Percentiles rank a stretch among this genome's conserved stretches.
phyloP scores from a whole-genome alignment of 1,140 invertebrate species.

The Leptopilina boulardi region DNA sequence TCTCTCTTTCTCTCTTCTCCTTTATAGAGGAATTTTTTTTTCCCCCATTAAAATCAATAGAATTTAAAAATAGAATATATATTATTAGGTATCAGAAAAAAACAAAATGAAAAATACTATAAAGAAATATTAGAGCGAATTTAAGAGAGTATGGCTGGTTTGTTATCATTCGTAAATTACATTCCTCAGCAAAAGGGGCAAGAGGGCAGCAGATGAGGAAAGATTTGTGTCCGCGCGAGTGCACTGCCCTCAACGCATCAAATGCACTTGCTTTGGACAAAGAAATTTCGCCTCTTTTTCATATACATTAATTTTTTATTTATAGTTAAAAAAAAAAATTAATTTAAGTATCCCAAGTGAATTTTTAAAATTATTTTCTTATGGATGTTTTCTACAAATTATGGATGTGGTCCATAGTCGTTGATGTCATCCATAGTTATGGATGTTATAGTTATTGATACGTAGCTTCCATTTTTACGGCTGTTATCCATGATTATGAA shows the following conservation, averaged over 20 bases:
- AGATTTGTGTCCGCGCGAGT: slow-evolving; percentile 21
- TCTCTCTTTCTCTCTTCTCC: too few species aligned
- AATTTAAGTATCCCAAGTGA: too few species aligned
- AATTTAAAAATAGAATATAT: too few species aligned
- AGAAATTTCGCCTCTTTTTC: neutral
- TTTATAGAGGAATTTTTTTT: slow-evolving; percentile 1
- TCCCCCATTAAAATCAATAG: too few species aligned
- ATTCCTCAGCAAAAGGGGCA: slow-evolving; percentile 19
- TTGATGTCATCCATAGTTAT: too few species aligned
- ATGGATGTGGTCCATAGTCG: too few species aligned
- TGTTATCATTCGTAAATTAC: slow-evolving; percentile 25
- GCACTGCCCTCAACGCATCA: neutral
- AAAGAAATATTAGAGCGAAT: neutral
- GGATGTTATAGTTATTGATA: too few species aligned
- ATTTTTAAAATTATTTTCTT: too few species aligned
- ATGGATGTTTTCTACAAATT: too few species aligned
- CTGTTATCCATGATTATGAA: too few species aligned
- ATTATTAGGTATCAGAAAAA: too few species aligned
- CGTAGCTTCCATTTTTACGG: too few species aligned
- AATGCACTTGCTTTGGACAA: slow-evolving; percentile 18
- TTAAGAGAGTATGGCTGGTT: neutral
- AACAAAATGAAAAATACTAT: neutral
- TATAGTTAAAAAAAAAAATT: neutral
- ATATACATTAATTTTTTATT: neutral
- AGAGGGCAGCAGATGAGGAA: slow-evolving; percentile 19